Conservation (phyloP, 53 echinoderm and acorn worm species). For the Paracentrotus lividus region DNA sequence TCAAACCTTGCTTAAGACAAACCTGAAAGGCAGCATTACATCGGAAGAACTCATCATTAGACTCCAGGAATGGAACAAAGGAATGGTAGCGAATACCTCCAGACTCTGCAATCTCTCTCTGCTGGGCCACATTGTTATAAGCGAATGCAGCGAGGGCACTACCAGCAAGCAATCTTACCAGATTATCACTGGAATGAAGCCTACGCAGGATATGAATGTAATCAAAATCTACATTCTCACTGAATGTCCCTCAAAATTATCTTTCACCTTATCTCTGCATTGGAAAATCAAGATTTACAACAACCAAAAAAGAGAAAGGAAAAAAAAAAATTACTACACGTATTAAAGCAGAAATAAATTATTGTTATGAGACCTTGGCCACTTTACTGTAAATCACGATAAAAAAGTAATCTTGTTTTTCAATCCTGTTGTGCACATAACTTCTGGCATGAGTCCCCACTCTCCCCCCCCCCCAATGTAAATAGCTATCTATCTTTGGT, state of each 20-base stretch:
- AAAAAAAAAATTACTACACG: not conserved
- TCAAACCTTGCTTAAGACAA: not conserved
- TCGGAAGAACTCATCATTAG: conserved; percentile 93
- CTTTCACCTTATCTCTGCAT: conserved; percentile 90
- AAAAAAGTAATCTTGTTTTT: too few relatives aligned
- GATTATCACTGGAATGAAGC: conserved; percentile 87
- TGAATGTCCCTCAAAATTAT: conserved; percentile 87
- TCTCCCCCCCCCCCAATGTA: too few relatives aligned
- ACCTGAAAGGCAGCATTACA: conserved; percentile 98
- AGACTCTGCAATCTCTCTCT: conserved; percentile 94
- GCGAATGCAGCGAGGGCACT: conserved; percentile 91
- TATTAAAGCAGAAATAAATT: too few relatives aligned
- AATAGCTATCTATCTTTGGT: too few relatives aligned
- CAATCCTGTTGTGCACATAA: too few relatives aligned
- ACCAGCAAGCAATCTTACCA: conserved; percentile 92
- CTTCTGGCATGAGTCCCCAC: too few relatives aligned
- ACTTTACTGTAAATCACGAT: too few relatives aligned
- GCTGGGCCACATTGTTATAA: conserved; percentile 90
- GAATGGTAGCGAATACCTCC: conserved; percentile 97
- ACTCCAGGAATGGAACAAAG: conserved; percentile 94
- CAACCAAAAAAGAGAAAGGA: too few relatives aligned
- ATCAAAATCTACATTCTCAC: conserved; percentile 91
- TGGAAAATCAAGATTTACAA: not conserved
- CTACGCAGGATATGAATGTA: conserved; percentile 94
- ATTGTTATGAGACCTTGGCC: too few relatives aligned